Conservation (phyloP, 37 sponge, comb jelly and placozoan species). For the Chondrosia reniformis region DNA sequence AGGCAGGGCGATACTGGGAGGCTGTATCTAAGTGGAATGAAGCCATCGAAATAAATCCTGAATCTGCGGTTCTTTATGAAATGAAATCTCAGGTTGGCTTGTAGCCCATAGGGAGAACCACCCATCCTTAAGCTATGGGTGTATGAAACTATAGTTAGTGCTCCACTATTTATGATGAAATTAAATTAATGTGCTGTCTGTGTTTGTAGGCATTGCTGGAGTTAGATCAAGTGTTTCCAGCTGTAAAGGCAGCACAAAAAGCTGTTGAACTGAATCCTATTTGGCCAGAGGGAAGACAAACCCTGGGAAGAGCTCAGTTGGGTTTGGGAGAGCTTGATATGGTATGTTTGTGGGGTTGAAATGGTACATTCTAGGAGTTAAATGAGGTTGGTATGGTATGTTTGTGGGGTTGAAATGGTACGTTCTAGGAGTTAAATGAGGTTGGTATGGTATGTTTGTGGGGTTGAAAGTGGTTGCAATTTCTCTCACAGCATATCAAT, state of each 20-base stretch:
- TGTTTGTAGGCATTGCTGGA: constrained; percentile 50
- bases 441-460: constrained; percentile 58
- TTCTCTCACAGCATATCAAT: neutral
- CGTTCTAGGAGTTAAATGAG: constrained; percentile 65
- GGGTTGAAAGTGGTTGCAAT: neutral
- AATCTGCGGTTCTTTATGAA: constrained; percentile 53
- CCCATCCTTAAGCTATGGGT: too few species aligned
- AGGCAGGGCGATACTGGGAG: constrained; percentile 72
- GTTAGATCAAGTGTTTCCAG: constrained; percentile 81
- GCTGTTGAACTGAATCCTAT: constrained; percentile 49
- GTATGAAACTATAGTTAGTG: too few species aligned
- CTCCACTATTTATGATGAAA: too few species aligned
- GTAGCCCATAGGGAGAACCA: too few species aligned
- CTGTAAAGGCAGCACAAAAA: constrained; percentile 78
- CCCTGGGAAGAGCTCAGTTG: constrained; percentile 86
- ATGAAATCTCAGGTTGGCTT: constrained; percentile 74
- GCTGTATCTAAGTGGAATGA: constrained; percentile 76
- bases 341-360: constrained; percentile 29
- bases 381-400: constrained; percentile 85
- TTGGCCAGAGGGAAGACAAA: constrained; percentile 73
- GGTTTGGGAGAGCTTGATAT: constrained; percentile 84
- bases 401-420: neutral
- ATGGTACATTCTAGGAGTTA: constrained; percentile 22
- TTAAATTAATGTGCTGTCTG: too few species aligned
- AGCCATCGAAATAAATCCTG: constrained; percentile 66